Base-by-base conservation (phyloP, 2,888 invertebrate species). In the Drosophila subquinaria region DNA sequence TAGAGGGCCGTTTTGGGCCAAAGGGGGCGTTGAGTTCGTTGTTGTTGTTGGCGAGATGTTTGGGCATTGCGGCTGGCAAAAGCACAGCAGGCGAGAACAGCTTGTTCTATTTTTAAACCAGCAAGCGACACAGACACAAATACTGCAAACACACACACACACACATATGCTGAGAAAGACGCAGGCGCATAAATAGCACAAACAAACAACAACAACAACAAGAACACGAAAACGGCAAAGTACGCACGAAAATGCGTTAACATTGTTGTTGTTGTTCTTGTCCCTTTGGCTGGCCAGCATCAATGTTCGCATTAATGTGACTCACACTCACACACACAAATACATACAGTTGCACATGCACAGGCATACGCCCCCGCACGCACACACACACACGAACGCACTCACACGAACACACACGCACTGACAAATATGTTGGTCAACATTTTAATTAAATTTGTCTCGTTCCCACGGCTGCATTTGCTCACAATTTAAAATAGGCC, bases 321-420 rank as follows among this genome's bases (percentile, higher is more conserved):
- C 80, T 90, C 80, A 89, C 90, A 90, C 86, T 89, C 90, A 90
- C 87, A 90, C 91, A 89, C 82, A 90, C 90, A 89, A 81, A 90
- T 89, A 89, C 82, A 90, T 89, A 90, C 82, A 84, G 78, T 84
- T 89, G 90, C 87, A 81, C 87, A 82, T 73, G 76, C 86, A 86
- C 70, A 81, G 38, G 43, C 61, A 68, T 64, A 69, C 52, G 42
- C 59, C 42, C 40, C 27, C 27, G 23, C 91, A 89, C 82, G 89
- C 90, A 90, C 87, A 90, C 91, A 90, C 82, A 84, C 36, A 60
- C 23, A 42, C 33, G 23, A 42, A 43, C 30, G 42, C 30, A 15
- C 30, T 2, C 62, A 42, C 36, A 60, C 50, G 36, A 53, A 53
- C 23, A 42, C 33, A 36, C 47, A 43, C 30, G 45, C 30, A 15